Percentiles rank a stretch among this genome's conserved stretches.
Conservation (phyloP, 2,888 invertebrate species). For the Phrixothrix hirtus region DNA sequence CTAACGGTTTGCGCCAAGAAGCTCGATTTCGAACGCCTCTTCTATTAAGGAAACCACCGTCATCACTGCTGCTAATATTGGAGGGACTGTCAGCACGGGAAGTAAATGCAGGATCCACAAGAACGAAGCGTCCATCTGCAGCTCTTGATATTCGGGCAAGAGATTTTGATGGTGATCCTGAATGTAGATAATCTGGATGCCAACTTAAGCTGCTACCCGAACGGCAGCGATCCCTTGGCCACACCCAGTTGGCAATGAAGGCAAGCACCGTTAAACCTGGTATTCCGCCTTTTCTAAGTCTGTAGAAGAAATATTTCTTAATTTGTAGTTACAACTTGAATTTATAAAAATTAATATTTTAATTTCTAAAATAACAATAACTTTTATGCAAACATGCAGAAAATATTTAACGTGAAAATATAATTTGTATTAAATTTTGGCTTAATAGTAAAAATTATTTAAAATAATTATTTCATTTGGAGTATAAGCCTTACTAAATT, state of each 20-base stretch:
- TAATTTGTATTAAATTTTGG: no score
- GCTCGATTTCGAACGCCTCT: conserved; percentile 60
- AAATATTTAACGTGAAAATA: no score
- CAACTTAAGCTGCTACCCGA: conserved; percentile 56
- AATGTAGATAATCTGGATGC: conserved; percentile 54
- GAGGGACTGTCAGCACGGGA: conserved; percentile 62
- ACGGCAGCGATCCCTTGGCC: conserved; percentile 73
- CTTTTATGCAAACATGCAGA: no score
- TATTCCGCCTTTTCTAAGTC: conserved; percentile 94
- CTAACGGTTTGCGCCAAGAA: conserved; percentile 67
- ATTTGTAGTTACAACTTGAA: conserved; percentile 4
- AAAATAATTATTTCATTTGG: no score
- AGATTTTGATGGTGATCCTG: conserved; percentile 48
- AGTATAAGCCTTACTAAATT: no score
- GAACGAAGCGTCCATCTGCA: conserved; percentile 75
- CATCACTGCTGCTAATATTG: conserved; percentile 72
- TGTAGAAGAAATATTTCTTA: conserved; percentile 52
- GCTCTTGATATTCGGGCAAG: conserved; percentile 72
- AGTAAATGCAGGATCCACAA: conserved; percentile 60
- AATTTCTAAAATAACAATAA: no score
- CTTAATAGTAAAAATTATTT: no score
- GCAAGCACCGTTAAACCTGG: conserved; percentile 82
- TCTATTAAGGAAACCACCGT: conserved; percentile 80
- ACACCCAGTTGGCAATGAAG: conserved; percentile 73
- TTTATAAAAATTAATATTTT: conserved; percentile 1